These are phyloP conservation scores for Chiropotes sagulatus DNA, from an alignment of 2,797 vertebrate genomes.

Conservation along the genomic window DNA sequence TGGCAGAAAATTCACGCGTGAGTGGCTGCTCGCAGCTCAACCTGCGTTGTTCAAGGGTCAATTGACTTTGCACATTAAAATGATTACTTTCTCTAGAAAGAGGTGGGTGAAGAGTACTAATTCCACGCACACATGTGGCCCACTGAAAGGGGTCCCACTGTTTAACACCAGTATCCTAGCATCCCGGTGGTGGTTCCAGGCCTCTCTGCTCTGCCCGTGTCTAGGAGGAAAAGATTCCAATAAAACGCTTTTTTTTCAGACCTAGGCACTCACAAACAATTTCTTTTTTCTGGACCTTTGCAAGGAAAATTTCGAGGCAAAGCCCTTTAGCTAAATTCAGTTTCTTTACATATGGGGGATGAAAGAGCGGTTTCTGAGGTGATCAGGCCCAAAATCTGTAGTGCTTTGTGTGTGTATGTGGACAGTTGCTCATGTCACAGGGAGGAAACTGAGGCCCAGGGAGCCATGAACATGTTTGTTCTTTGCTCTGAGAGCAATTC, in stretches of 20 bases:
- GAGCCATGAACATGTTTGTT: neutral
- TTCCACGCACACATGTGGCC: rapidly evolving
- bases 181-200: neutral
- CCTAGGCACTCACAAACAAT: neutral
- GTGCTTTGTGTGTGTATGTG: neutral
- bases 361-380: neutral
- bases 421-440: neutral
- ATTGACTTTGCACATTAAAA: neutral
- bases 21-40: neutral
- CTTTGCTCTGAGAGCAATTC: neutral
- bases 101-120: neutral
- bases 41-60: neutral
- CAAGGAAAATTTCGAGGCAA: neutral
- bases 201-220: neutral
- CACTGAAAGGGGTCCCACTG: neutral
- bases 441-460: neutral
- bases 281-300: neutral
- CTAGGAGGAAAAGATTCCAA: neutral
- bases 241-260: neutral
- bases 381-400: neutral
- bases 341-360: neutral
- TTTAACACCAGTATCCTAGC: neutral
- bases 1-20: neutral
- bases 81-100: neutral
- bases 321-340: neutral